Conservation (phyloP, 2,113 vertebrate genomes). For the Semicossyphus pulcher region DNA sequence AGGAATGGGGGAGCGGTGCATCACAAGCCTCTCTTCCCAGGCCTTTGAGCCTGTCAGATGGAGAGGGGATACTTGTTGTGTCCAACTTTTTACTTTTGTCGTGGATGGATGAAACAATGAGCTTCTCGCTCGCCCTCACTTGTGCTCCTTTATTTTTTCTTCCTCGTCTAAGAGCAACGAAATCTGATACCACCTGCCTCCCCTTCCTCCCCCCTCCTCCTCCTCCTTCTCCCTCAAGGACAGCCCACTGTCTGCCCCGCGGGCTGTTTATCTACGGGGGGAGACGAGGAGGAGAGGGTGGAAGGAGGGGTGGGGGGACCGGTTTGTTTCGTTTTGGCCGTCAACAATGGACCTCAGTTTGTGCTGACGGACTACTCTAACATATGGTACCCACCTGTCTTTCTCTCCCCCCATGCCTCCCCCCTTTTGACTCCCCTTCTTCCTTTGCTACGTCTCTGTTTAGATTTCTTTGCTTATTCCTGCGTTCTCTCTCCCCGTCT, state of each 20-base stretch:
- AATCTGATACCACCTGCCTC: constrained; percentile 79
- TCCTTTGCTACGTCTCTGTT: constrained; percentile 66
- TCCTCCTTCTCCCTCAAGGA: constrained; percentile 61
- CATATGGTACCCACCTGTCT: constrained; percentile 85
- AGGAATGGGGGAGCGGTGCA: constrained; percentile 19
- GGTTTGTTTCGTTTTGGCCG: constrained; percentile 78
- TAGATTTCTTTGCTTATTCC: constrained; percentile 80
- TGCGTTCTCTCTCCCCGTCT: constrained; percentile 75
- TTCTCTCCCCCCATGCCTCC: constrained; percentile 48
- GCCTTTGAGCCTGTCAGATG: constrained; percentile 43
- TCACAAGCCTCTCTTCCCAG: constrained; percentile 27
- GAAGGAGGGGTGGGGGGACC: constrained; percentile 34
- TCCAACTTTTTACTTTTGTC: constrained; percentile 30
- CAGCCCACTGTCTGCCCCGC: constrained; percentile 78
- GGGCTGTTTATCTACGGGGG: constrained; percentile 80
- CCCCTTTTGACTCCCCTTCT: constrained; percentile 1
- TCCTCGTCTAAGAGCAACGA: constrained; percentile 59
- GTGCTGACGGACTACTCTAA: constrained; percentile 81
- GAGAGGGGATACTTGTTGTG: constrained; percentile 31
- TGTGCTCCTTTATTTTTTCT: constrained; percentile 27
- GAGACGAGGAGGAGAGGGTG: constrained; percentile 53
- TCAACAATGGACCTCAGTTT: constrained; percentile 85
- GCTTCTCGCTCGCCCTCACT: constrained; percentile 35
- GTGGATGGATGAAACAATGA: constrained; percentile 52
- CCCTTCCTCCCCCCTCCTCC: constrained; percentile 58